A percentile compares a stretch with the other conserved stretches of the same genome.
These are phyloP conservation scores for Lasius platythorax DNA, from an alignment of 2,888 invertebrate genomes.

Conservation along the genomic window DNA sequence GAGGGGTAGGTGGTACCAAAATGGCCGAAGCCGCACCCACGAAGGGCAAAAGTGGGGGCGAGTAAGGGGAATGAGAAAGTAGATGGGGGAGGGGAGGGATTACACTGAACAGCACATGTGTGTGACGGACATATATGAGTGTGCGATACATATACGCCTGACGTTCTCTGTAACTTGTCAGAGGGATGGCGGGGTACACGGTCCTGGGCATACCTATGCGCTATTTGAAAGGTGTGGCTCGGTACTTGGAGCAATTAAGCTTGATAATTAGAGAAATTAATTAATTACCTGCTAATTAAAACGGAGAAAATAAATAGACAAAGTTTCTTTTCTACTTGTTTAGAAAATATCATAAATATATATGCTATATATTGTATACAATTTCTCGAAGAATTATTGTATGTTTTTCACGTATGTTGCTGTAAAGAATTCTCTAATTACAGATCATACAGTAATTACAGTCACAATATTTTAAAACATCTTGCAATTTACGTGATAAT, in stretches of 20 bases:
- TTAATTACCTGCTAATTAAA: slow-evolving; percentile 67
- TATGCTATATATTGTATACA: neutral
- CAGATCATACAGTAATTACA: neutral
- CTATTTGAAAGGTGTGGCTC: slow-evolving; percentile 76
- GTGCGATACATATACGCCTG: slow-evolving; percentile 51
- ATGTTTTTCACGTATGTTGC: neutral
- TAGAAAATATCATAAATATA: neutral
- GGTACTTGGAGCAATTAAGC: slow-evolving; percentile 54
- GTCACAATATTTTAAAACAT: neutral
- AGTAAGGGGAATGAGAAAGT: slow-evolving; percentile 76
- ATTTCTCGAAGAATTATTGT: neutral
- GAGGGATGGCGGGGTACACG: slow-evolving; percentile 63
- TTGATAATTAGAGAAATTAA: slow-evolving; percentile 64
- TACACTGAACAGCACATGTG: slow-evolving; percentile 70
- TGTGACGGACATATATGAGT: slow-evolving; percentile 34
- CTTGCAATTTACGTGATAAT: neutral
- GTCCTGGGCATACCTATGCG: slow-evolving; percentile 75
- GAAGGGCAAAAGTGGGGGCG: slow-evolving; percentile 75
- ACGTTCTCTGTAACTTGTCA: slow-evolving; percentile 65
- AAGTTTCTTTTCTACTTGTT: slow-evolving; percentile 9
- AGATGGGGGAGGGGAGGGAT: slow-evolving; percentile 76
- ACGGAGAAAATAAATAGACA: neutral
- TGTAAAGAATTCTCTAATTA: neutral
- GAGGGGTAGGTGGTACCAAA: slow-evolving; percentile 84
- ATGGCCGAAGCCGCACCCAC: slow-evolving; percentile 83